Evolutionary conservation across 2,888 invertebrate genomes (phyloP).

Genomic region (Syrista parreyssii): DNA sequence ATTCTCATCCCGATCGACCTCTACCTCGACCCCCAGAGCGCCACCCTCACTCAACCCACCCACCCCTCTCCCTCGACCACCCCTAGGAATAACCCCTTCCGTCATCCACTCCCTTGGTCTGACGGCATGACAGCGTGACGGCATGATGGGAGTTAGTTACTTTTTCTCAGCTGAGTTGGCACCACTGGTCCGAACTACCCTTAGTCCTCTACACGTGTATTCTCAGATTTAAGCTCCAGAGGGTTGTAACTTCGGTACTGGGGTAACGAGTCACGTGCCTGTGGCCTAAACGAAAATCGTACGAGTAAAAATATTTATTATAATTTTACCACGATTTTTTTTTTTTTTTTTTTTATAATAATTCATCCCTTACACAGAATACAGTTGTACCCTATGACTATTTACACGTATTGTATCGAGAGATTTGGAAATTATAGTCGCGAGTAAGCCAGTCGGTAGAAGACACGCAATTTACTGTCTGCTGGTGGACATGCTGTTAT

Average conservation of each 20-base stretch:
- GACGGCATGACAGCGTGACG: constrained; percentile 5
- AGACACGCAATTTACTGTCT: constrained; percentile 63
- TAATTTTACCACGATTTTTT: not conserved
- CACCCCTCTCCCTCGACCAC: not conserved
- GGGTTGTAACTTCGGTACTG: not conserved
- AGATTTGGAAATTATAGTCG: not conserved
- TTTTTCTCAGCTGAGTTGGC: constrained; percentile 21
- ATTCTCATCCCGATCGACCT: not conserved
- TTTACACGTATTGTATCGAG: not conserved
- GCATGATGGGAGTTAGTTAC: constrained; percentile 19
- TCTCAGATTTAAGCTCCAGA: not conserved
- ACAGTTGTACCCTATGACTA: not conserved
- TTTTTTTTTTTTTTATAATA: no score
- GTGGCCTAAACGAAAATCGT: not conserved
- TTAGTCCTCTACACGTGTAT: not conserved
- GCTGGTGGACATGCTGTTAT: constrained; percentile 45
- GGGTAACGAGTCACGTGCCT: not conserved
- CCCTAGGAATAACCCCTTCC: not conserved
- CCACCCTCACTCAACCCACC: constrained; percentile 4
- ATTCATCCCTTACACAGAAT: not conserved
- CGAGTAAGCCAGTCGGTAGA: not conserved
- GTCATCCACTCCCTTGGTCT: constrained; percentile 9
- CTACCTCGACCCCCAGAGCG: not conserved
- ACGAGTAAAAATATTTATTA: not conserved
- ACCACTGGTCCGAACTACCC: constrained; percentile 3